A percentile compares a stretch with the other conserved stretches of the same genome.
Conservation (phyloP, 1,140 invertebrate genomes). For the Drosophila ficusphila region DNA sequence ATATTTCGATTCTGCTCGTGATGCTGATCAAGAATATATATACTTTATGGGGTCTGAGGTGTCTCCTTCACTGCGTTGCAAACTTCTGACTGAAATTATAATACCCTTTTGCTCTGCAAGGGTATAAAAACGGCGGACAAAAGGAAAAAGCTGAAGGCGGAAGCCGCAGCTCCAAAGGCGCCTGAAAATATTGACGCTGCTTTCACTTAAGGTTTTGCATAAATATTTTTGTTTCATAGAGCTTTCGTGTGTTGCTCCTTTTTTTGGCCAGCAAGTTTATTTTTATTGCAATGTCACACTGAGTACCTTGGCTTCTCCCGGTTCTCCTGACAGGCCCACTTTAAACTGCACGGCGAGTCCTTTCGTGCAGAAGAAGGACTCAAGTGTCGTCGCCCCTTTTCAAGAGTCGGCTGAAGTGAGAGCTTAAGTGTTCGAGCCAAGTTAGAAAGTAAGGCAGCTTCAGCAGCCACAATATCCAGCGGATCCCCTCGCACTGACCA, state of each 20-base stretch:
- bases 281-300: slow-evolving; percentile 66
- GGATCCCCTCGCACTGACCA: slow-evolving; percentile 5
- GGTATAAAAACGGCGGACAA: slow-evolving; percentile 41
- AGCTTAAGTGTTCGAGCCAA: slow-evolving; percentile 60
- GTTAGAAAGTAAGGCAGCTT: slow-evolving; percentile 34
- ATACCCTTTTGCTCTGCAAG: no score
- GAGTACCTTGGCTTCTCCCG: slow-evolving; percentile 11
- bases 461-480: slow-evolving; percentile 6
- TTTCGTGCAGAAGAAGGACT: slow-evolving; percentile 7
- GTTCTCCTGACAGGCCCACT: slow-evolving; percentile 29
- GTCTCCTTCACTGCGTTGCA: no score
- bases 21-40: no score
- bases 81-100: no score
- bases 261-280: slow-evolving; percentile 50
- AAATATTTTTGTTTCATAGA: slow-evolving; percentile 72
- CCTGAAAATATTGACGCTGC: slow-evolving; percentile 56
- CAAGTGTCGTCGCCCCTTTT: slow-evolving; percentile 33
- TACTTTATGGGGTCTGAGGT: no score
- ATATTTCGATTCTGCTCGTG: no score
- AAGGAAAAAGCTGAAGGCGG: slow-evolving; percentile 1
- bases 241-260: slow-evolving; percentile 7
- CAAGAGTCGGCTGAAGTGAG: slow-evolving; percentile 37
- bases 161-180: slow-evolving; percentile 20
- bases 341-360: slow-evolving; percentile 36
- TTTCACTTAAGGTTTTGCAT: slow-evolving; percentile 68